Base-by-base conservation (phyloP, 1,140 invertebrate genomes). In the Brachionus koreanus region DNA sequence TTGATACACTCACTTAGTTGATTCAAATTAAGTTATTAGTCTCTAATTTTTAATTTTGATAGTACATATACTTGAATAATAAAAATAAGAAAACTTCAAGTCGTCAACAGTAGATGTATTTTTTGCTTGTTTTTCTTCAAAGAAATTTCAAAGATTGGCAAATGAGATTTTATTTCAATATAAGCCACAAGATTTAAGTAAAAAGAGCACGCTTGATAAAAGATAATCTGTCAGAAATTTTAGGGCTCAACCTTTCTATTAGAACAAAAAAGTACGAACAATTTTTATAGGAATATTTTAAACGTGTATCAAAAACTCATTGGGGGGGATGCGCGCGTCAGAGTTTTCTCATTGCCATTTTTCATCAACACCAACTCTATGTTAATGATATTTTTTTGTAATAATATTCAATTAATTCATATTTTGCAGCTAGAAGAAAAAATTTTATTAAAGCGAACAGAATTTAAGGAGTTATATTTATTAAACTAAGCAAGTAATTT, bases 341-440 rank as follows among this genome's bases (percentile, higher is more conserved):
- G 63, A 65, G 0, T 65, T 33, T 65, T 33, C 29, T 33, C 29
- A 33, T n/a, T 37, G 5, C 63, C 33, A 65, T n/a, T 65, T 33
- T n/a, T 23, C 13, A 65, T 37, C 13, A 65, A 65, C 25, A 33
- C 33, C 33, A 33, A 13, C 33, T 65, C 63, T 65, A 33, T 65
- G 25, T 37, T 65, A 65, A 65, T 65, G 5, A 65, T 65, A 37
- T 69, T 69, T 69, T 57, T 39, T 69, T 16, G 13, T 39, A 69
- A 69, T 69, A 69, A 69, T 69, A 69, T 65, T 65, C 63, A 33
- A 33, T 65, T 65, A 65, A 65, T 37, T 65, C 25, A 65, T 65
- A 33, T 65, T 37, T 69, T 69, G 65, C 65, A 69, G 65, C n/a
- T 69, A 69, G 37, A 39, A 69, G 39, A 63, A 25, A 37, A 19